Conservation (phyloP, 1,140 invertebrate genomes). For the Brachionus plicatilis region DNA sequence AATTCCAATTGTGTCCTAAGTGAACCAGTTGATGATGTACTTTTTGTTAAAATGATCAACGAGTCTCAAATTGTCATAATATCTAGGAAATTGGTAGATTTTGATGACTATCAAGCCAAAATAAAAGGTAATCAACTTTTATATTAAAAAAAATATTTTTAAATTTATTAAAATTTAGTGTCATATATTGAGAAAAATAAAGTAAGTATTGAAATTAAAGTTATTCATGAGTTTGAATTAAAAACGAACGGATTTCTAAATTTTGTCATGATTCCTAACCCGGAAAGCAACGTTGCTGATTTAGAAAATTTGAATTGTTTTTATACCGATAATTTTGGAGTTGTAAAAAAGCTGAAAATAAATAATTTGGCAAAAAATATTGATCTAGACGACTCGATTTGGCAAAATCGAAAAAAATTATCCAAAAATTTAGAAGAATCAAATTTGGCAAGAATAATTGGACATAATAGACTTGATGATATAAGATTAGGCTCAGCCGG, state of each 20-base stretch:
- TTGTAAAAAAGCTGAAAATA: neutral
- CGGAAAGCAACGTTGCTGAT: neutral
- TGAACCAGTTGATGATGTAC: neutral
- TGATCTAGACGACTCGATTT: neutral
- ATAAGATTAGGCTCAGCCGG: neutral
- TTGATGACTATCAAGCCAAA: neutral
- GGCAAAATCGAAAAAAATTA: slow-evolving; percentile 12
- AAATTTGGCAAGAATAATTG: slow-evolving; percentile 7
- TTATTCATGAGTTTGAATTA: neutral
- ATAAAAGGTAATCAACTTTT: neutral
- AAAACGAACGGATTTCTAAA: neutral
- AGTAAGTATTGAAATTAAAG: neutral
- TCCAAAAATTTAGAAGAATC: slow-evolving; percentile 3
- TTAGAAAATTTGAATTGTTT: neutral
- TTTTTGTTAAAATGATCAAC: neutral
- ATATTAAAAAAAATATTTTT: neutral
- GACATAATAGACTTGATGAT: neutral
- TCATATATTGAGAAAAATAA: neutral
- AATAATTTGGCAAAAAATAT: neutral
- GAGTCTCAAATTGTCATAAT: neutral
- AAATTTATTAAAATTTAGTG: neutral
- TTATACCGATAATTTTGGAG: slow-evolving; percentile 8
- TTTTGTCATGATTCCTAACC: neutral
- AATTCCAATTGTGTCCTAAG: neutral
- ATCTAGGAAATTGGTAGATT: neutral